Evolutionary conservation across 2,113 vertebrate genomes (phyloP).

Genomic region (Orthonyx spaldingii): DNA sequence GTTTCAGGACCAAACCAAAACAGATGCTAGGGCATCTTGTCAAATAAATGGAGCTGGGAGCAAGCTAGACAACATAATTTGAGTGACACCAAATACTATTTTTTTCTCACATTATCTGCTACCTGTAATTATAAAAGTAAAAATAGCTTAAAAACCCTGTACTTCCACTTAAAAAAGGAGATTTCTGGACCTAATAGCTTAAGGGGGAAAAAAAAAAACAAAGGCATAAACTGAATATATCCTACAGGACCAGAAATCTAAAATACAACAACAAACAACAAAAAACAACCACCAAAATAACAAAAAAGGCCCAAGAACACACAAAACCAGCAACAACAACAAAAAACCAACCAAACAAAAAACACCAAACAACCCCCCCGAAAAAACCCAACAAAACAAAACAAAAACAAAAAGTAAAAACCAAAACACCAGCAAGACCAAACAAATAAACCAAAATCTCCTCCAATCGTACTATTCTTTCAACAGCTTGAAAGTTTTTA

Average conservation of each 20-base stretch:
- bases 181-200: background rate
- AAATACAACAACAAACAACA: background rate
- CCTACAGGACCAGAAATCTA: background rate
- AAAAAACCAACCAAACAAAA: background rate
- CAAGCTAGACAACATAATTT: background rate
- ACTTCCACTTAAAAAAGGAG: background rate
- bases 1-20: background rate
- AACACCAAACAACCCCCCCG: background rate
- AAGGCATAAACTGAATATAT: background rate
- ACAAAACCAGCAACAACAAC: background rate
- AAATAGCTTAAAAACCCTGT: background rate
- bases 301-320: rapidly evolving
- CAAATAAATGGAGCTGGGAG: background rate
- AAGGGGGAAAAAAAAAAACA: rapidly evolving
- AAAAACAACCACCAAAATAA: background rate
- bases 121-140: background rate
- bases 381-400: background rate
- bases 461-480: background rate
- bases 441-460: background rate
- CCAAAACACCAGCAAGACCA: background rate
- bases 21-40: background rate
- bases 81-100: background rate
- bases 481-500: background rate
- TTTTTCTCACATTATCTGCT: background rate
- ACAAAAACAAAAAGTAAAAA: too few relatives aligned